A percentile compares a stretch with the other conserved stretches of the same genome.
Evolutionary conservation across 2,888 invertebrate genomes (phyloP).

Genomic region (Digitonthophagus gazella): DNA sequence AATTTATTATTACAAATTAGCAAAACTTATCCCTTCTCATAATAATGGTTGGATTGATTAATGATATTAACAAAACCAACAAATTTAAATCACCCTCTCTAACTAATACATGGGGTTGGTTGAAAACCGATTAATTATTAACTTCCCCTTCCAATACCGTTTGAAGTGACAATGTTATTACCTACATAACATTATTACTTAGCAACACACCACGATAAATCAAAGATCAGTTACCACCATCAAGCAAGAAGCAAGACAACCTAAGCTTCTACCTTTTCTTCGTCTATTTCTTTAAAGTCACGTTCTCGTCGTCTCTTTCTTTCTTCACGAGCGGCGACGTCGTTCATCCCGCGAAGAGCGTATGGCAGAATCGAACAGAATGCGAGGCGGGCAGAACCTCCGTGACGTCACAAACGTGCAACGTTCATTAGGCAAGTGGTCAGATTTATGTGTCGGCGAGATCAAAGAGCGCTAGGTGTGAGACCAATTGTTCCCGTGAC

Average conservation of each 20-base stretch:
- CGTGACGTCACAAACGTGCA: conserved; percentile 37
- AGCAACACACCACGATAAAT: conserved; percentile 44
- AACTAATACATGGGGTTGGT: too few relatives aligned
- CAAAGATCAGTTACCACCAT: conserved; percentile 46
- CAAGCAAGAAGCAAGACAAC: neutral
- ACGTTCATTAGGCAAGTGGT: conserved; percentile 54
- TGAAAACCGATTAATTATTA: too few relatives aligned
- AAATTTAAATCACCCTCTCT: too few relatives aligned
- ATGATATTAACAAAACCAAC: too few relatives aligned
- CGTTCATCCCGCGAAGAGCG: neutral
- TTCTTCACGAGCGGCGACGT: neutral
- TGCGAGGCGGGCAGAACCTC: conserved; percentile 19
- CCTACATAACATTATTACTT: neutral
- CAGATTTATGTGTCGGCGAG: conserved; percentile 53
- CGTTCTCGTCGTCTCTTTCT: too few relatives aligned
- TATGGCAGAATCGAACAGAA: neutral
- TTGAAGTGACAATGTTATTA: neutral
- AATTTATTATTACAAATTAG: too few relatives aligned
- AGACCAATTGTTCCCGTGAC: conserved; percentile 56
- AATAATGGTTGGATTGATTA: too few relatives aligned
- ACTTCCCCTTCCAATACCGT: neutral
- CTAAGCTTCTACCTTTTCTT: neutral
- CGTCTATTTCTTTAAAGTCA: too few relatives aligned
- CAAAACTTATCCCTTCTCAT: too few relatives aligned
- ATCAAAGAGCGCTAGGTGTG: conserved; percentile 54